Percentiles rank a stretch among this genome's conserved stretches.
Conservation (phyloP, 2,797 vertebrate species). For the Manis pentadactyla region DNA sequence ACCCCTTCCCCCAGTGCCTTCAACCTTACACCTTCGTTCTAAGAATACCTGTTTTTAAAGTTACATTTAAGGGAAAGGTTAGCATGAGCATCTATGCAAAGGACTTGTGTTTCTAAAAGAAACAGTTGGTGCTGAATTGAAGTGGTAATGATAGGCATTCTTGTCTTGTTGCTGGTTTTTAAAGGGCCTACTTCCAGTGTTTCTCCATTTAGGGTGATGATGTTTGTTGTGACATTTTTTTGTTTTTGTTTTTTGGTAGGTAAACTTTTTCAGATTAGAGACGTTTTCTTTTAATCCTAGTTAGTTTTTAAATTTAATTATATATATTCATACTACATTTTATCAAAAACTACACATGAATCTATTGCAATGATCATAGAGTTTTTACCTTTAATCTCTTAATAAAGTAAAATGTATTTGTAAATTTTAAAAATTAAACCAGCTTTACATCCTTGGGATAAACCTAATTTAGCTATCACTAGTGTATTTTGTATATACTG, state of each 20-base stretch:
- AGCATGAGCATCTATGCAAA: not conserved
- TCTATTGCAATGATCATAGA: not conserved
- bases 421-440: constrained; percentile 22
- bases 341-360: not conserved
- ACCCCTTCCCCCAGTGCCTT: no score
- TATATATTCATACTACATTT: not conserved
- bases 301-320: not conserved
- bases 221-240: not conserved
- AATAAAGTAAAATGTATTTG: not conserved
- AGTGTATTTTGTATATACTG: not conserved
- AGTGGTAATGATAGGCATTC: not conserved
- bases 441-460: not conserved
- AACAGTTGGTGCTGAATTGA: not conserved
- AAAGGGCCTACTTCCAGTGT: not conserved
- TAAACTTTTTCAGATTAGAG: not conserved
- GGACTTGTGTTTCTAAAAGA: not conserved
- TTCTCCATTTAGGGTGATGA: not conserved
- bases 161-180: not conserved
- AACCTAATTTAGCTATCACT: not conserved
- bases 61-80: not conserved
- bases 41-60: not conserved
- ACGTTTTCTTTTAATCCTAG: not conserved
- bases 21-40: not conserved
- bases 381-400: not conserved
- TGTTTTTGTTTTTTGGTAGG: not conserved